phyloP scores from a whole-genome alignment of 2,797 vertebrate species.

The Chaetophractus vellerosus region DNA sequence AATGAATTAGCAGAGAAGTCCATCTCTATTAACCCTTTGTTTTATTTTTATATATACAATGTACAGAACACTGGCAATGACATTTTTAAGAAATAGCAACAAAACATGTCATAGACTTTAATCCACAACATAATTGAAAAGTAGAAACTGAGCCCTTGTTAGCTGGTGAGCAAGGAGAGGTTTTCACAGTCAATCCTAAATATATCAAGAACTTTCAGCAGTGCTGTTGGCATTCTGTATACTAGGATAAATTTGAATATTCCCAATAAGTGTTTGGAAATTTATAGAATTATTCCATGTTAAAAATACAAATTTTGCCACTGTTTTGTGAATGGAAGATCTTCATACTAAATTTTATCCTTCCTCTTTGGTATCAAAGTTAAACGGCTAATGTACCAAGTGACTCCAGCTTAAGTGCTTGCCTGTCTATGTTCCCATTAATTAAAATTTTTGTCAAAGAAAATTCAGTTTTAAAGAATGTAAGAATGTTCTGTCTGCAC shows the following conservation, averaged over 20 bases:
- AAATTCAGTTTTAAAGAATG: constrained; percentile 41
- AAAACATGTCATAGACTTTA: constrained; percentile 73
- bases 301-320: constrained; percentile 42
- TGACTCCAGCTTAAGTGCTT: constrained; percentile 47
- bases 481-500: constrained; percentile 48
- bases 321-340: constrained; percentile 54
- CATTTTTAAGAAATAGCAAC: constrained; percentile 68
- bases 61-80: constrained; percentile 66
- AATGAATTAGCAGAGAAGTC: constrained; percentile 83
- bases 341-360: constrained; percentile 33
- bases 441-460: constrained; percentile 64
- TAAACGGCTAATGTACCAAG: not conserved
- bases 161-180: constrained; percentile 37
- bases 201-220: constrained; percentile 4
- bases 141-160: constrained; percentile 55
- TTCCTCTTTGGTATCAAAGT: constrained; percentile 23
- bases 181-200: constrained; percentile 69
- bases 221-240: not conserved
- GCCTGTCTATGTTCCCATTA: constrained; percentile 42
- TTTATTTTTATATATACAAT: constrained; percentile 63
- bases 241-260: not conserved
- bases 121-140: constrained; percentile 66
- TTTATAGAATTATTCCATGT: constrained; percentile 43
- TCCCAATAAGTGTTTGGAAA: constrained; percentile 14
- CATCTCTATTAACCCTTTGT: constrained; percentile 63